Evolutionary conservation across 2,113 vertebrate species (phyloP).

Genomic region (Turnix velox): DNA sequence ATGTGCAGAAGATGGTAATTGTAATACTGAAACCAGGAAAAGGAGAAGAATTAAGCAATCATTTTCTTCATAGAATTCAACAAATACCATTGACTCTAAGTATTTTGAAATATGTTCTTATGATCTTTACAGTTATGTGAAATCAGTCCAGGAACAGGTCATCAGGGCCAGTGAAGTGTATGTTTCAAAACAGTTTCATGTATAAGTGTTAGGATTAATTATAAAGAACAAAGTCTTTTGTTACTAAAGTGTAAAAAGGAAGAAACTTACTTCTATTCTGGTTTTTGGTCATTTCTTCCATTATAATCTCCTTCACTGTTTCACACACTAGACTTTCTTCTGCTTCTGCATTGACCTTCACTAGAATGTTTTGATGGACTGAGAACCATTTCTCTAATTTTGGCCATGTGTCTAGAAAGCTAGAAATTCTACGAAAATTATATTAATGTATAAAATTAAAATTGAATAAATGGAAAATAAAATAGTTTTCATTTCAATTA

Average conservation of each 20-base stretch:
- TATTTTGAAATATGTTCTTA: not conserved
- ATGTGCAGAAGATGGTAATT: not conserved
- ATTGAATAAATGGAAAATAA: not conserved
- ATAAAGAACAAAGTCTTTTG: not conserved
- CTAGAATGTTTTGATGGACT: slow-evolving; percentile 76
- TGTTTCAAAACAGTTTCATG: not conserved
- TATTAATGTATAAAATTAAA: not conserved
- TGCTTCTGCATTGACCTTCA: slow-evolving; percentile 79
- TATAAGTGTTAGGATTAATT: not conserved
- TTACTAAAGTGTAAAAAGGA: not conserved
- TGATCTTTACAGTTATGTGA: not conserved
- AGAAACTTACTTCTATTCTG: slow-evolving; percentile 74
- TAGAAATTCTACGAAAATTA: slow-evolving; percentile 74
- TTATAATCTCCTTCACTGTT: slow-evolving; percentile 76
- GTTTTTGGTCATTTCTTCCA: slow-evolving; percentile 61
- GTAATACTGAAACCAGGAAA: not conserved
- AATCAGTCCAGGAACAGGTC: not conserved
- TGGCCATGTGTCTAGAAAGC: slow-evolving; percentile 85
- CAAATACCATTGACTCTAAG: not conserved
- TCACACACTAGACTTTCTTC: slow-evolving; percentile 70
- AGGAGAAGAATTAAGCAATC: not conserved
- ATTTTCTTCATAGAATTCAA: not conserved
- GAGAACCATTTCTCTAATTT: slow-evolving; percentile 86
- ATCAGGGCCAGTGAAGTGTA: not conserved
- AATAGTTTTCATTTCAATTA: not conserved